Evolutionary conservation across 2,797 vertebrate genomes (phyloP).

Genomic region (Parauchenoglanis ngamensis): DNA sequence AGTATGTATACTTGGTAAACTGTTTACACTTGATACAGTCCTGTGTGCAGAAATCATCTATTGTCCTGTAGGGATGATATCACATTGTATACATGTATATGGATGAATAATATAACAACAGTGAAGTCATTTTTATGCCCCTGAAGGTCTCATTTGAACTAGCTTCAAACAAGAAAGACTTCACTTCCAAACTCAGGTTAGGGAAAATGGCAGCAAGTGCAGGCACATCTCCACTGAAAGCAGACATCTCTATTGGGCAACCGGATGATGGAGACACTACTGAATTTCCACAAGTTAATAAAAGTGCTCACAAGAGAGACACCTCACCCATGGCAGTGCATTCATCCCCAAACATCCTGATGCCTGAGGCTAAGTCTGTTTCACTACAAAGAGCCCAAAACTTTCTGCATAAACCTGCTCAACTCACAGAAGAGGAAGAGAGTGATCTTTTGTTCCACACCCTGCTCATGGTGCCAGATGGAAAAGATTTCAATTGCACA

Average conservation of each 20-base stretch:
- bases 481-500: constrained; percentile 79
- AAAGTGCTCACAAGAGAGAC: constrained; percentile 47
- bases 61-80: background rate
- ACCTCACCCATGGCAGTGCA: background rate
- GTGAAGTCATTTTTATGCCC: background rate
- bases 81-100: background rate
- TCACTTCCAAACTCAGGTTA: constrained; percentile 57
- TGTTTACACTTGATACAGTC: background rate
- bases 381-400: constrained; percentile 31
- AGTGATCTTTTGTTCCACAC: constrained; percentile 79
- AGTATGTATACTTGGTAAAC: background rate
- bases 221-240: constrained; percentile 54
- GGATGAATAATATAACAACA: background rate
- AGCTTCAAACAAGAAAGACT: constrained; percentile 68
- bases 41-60: background rate
- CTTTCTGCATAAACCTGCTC: constrained; percentile 37
- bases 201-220: constrained; percentile 14
- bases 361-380: constrained; percentile 30
- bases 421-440: constrained; percentile 60
- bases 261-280: constrained; percentile 35
- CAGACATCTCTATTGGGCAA: constrained; percentile 26
- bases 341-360: constrained; percentile 47
- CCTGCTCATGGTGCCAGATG: constrained; percentile 89
- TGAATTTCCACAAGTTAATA: constrained; percentile 21
- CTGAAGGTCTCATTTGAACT: constrained; percentile 86